These are phyloP conservation scores for Spodoptera littoralis DNA, from an alignment of 2,888 invertebrate species.

Conservation along the genomic window DNA sequence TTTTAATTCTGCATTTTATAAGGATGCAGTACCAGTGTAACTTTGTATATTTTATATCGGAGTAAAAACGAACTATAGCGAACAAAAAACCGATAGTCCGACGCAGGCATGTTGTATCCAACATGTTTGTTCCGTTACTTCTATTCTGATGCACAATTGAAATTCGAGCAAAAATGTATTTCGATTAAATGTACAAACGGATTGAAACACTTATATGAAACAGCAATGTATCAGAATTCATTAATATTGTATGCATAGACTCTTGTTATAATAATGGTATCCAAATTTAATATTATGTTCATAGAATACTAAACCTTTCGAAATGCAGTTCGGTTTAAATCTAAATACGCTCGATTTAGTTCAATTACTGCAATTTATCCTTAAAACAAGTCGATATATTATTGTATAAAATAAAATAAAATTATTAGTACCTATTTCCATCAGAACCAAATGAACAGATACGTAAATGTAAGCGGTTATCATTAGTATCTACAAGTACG, in stretches of 20 bases:
- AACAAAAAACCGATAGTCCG: constrained; percentile 26
- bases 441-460: no score
- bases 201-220: constrained; percentile 8
- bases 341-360: not conserved
- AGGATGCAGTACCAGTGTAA: not conserved
- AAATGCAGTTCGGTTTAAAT: not conserved
- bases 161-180: constrained; percentile 22
- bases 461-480: no score
- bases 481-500: not conserved
- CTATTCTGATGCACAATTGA: constrained; percentile 31
- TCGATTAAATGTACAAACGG: constrained; percentile 62
- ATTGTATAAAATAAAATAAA: no score
- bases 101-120: constrained; percentile 15
- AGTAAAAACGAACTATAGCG: constrained; percentile 4
- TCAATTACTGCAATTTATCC: not conserved
- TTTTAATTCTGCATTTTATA: not conserved
- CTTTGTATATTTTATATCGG: constrained; percentile 10
- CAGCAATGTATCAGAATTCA: not conserved
- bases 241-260: no score
- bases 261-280: no score
- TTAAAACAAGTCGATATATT: no score
- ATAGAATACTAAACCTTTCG: not conserved
- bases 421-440: no score
- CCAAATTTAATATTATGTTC: no score
- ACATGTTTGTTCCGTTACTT: constrained; percentile 34